A percentile compares a stretch with the other conserved stretches of the same genome.
These are phyloP conservation scores for Motacilla tschutschensis DNA, from an alignment of 2,113 vertebrate genomes.

Conservation along the genomic window DNA sequence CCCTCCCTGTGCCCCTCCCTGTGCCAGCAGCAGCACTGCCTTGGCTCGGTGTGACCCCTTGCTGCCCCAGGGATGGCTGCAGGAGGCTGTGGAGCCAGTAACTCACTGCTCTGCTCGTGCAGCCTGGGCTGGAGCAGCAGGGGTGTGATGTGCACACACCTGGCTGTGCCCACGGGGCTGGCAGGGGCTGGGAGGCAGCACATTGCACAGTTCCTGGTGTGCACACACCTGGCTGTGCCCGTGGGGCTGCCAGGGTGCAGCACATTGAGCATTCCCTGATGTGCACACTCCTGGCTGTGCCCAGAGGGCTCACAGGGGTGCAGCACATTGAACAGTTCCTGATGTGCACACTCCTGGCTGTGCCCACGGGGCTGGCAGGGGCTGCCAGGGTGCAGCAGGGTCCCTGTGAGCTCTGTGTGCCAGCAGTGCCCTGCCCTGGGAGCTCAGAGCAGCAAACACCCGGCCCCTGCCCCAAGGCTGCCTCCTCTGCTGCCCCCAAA, in stretches of 20 bases:
- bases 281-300: not conserved
- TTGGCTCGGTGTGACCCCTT: not conserved
- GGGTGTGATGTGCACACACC: rapidly evolving
- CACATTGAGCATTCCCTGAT: not conserved
- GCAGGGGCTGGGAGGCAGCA: not conserved
- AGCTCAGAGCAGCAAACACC: not conserved
- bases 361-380: no score
- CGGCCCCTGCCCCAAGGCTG: not conserved
- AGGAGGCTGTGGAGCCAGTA: not conserved
- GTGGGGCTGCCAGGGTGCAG: not conserved
- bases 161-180: not conserved
- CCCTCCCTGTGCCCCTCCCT: not conserved
- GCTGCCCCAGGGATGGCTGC: not conserved
- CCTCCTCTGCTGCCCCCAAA: no score
- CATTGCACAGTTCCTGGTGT: no score
- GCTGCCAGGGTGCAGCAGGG: not conserved
- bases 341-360: no score
- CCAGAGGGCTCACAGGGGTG: rapidly evolving
- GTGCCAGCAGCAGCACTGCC: not conserved
- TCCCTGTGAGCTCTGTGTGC: not conserved
- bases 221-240: no score
- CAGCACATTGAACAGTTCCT: no score
- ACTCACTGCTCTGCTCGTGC: not conserved
- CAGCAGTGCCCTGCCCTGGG: not conserved
- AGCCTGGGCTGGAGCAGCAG: not conserved